Evolutionary conservation across 2,113 vertebrate species (phyloP), one percentile per base, ranked within the genome.

Genomic region (Carollia perspicillata): DNA sequence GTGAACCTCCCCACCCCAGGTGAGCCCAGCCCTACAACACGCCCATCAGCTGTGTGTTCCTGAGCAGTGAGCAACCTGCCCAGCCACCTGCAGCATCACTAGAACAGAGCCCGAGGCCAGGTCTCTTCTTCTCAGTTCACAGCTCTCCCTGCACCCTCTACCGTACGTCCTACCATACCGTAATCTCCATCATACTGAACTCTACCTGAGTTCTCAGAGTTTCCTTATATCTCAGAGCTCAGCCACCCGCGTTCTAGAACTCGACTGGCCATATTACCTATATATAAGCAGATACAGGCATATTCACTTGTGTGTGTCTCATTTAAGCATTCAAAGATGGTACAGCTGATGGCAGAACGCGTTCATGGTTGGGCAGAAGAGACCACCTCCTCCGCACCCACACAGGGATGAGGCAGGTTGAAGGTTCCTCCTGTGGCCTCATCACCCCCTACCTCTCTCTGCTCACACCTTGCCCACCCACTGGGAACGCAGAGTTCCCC

Each of bases 101-200:
- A 42, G 66, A 53, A n/a, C 16, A 72, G 63, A 66, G 58, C 33
- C 17, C 2, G 0, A 75, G 63, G 6, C 30, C 49, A 37, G 75
- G 14, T 33, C 14, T 77, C 44, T 55, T 28, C 28, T n/a, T 44
- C 74, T 84, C n/a, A 17, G 4, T 10, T 55, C 35, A 5, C 5
- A 28, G 11, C 26, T 84, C 14, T 28, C 20, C 77, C 65, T 49
- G 5, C 28, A 44, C 42, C 22, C 26, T 23, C 2, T 53, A 0
- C 35, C 20, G 1, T 1, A 17, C 51, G 44, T 16, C 22, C 3
- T 47, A 0, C 30, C 30, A 2, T 4, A 16, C 30, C 30, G 2
- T 4, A 16, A 49, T 16, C 37, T 66, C 60, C 28, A 20, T 17
- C 63, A 12, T 6, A 22, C 23, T 33, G 53, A 89, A 20, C 13